phyloP scores from a whole-genome alignment of 2,113 vertebrate species.

The Epinephelus moara region DNA sequence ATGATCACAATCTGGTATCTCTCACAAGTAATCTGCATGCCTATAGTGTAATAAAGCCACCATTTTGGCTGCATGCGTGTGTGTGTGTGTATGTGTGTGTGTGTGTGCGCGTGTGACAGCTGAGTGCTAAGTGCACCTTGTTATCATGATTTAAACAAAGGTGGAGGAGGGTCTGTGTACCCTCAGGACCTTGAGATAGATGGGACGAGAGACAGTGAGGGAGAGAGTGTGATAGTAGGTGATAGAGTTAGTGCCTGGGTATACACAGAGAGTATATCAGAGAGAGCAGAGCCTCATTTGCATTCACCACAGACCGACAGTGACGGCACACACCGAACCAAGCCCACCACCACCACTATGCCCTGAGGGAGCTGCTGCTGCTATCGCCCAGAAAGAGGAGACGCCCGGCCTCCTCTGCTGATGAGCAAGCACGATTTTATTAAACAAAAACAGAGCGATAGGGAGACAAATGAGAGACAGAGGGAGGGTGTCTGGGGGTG shows the following conservation, averaged over 20 bases:
- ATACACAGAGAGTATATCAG: conserved; percentile 46
- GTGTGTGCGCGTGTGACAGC: conserved; percentile 48
- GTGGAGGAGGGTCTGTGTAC: conserved; percentile 49
- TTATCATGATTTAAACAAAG: conserved; percentile 75
- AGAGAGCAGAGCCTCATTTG: conserved; percentile 66
- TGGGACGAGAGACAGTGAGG: conserved; percentile 38
- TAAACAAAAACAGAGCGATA: conserved; percentile 44
- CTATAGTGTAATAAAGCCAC: conserved; percentile 53
- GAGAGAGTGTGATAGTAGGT: conserved; percentile 37
- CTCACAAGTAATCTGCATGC: conserved; percentile 34
- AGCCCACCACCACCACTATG: conserved; percentile 39
- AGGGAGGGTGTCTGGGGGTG: conserved; percentile 28
- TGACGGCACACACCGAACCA: conserved; percentile 29
- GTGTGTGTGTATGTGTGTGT: conserved; percentile 27
- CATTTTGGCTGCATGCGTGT: conserved; percentile 16
- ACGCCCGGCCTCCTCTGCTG: conserved; percentile 51
- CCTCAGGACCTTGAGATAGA: conserved; percentile 65
- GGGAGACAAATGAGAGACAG: conserved; percentile 48
- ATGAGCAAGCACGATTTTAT: conserved; percentile 71
- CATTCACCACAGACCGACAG: conserved; percentile 71
- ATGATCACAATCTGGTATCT: conserved; percentile 26
- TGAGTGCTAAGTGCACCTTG: conserved; percentile 50
- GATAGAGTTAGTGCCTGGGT: conserved; percentile 46
- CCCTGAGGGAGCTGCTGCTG: conserved; percentile 57
- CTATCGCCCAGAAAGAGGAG: conserved; percentile 53